Conservation (phyloP, 1,140 invertebrate genomes). For the Halesus radiatus region DNA sequence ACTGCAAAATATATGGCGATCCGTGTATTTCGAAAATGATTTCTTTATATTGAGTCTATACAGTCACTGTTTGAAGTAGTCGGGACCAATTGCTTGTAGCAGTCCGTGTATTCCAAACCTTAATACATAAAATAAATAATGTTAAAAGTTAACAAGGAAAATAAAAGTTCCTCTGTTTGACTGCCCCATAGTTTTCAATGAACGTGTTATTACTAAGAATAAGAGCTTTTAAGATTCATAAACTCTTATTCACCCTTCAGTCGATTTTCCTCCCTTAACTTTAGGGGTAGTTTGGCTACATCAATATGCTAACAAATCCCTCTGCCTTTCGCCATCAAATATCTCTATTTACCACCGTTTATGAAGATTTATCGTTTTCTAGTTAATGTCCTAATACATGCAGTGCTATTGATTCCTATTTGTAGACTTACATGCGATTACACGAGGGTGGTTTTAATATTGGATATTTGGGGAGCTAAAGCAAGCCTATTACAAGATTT, state of each 20-base stretch:
- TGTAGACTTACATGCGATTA: conserved; percentile 56
- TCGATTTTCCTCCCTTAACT: not conserved
- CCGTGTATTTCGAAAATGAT: too few relatives aligned
- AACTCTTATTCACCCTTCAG: not conserved
- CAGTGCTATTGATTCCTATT: conserved; percentile 57
- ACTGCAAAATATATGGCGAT: too few relatives aligned
- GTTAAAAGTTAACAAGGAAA: too few relatives aligned
- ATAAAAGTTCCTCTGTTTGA: too few relatives aligned
- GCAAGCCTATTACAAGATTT: conserved; percentile 16
- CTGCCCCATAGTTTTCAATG: too few relatives aligned
- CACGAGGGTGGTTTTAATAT: conserved; percentile 42
- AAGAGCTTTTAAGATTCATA: not conserved
- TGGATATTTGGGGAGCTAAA: not conserved
- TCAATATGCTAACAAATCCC: conserved; percentile 34
- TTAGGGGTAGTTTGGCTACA: not conserved
- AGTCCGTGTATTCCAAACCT: too few relatives aligned
- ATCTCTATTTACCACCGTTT: conserved; percentile 55
- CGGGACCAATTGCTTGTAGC: too few relatives aligned
- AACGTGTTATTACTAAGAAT: too few relatives aligned
- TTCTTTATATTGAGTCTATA: too few relatives aligned
- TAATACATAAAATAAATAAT: too few relatives aligned
- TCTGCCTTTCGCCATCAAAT: conserved; percentile 32
- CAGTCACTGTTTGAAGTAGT: too few relatives aligned
- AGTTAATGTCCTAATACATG: conserved; percentile 55
- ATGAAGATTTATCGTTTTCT: conserved; percentile 56